These are phyloP conservation scores for Stenchaetothrips biformis DNA, from an alignment of 2,888 invertebrate genomes.

Conservation along the genomic window DNA sequence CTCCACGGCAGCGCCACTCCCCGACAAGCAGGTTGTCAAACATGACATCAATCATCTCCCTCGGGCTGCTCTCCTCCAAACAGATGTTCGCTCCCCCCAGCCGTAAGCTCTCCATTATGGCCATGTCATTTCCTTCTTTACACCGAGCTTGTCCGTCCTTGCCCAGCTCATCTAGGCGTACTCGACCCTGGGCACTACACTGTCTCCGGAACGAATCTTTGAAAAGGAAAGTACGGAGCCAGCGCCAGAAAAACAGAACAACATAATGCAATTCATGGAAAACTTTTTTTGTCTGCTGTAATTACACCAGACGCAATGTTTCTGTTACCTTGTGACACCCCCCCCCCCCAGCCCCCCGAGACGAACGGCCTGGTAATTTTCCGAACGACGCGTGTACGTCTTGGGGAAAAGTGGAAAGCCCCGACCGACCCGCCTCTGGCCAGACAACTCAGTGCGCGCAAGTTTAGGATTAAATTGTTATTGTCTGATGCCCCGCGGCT, in stretches of 20 bases:
- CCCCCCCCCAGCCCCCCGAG: no score
- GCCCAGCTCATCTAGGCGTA: no score
- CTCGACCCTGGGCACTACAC: no score
- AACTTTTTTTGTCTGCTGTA: no score
- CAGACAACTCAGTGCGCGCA: background rate
- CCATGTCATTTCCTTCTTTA: background rate
- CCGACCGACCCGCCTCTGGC: no score
- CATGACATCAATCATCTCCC: constrained; percentile 16
- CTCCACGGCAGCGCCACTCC: background rate
- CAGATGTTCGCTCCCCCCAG: background rate
- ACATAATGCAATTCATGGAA: no score
- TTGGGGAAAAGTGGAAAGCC: background rate
- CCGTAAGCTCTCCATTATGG: constrained; percentile 9
- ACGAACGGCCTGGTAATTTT: background rate
- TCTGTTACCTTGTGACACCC: no score
- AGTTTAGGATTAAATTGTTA: background rate
- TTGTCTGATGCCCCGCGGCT: background rate
- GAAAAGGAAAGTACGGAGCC: no score
- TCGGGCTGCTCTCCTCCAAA: background rate
- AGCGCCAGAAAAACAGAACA: no score
- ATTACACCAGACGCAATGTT: no score
- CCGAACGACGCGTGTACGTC: background rate
- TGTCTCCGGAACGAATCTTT: no score
- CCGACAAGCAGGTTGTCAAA: constrained; percentile 3
- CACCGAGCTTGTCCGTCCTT: background rate